phyloP scores from a whole-genome alignment of 2,888 invertebrate species.

The Drosophila pullipes region DNA sequence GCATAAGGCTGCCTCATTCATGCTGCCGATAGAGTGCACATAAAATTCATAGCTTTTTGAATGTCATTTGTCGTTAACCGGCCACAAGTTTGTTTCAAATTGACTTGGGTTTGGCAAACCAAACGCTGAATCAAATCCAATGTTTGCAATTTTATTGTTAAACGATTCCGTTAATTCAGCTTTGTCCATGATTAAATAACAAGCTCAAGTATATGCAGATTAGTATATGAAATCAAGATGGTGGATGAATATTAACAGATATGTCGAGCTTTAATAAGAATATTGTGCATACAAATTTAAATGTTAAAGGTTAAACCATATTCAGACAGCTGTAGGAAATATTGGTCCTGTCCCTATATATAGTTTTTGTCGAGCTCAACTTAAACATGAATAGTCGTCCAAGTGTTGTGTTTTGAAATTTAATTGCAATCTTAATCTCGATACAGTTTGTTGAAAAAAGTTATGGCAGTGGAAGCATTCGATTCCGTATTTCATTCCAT shows the following conservation, averaged over 20 bases:
- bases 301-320: neutral
- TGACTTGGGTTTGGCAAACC: conserved; percentile 36
- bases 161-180: conserved; percentile 14
- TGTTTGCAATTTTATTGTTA: conserved; percentile 33
- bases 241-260: neutral
- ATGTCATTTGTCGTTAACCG: conserved; percentile 78
- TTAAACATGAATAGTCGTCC: neutral
- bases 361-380: neutral
- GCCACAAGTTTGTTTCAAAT: conserved; percentile 70
- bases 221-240: neutral
- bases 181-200: conserved; percentile 7
- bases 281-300: neutral
- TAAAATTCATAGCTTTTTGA: conserved; percentile 76
- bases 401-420: neutral
- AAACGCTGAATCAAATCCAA: conserved; percentile 36
- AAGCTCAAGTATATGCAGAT: neutral
- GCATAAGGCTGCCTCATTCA: conserved; percentile 49
- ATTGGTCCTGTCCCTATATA: neutral
- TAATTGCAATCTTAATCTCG: neutral
- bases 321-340: neutral
- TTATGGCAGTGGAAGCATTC: neutral
- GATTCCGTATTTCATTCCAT: conserved; percentile 20
- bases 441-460: neutral
- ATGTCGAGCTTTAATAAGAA: neutral
- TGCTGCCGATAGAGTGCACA: conserved; percentile 58